Evolutionary conservation across 2,113 vertebrate species (phyloP).

Genomic region (Amphiprion percula): DNA sequence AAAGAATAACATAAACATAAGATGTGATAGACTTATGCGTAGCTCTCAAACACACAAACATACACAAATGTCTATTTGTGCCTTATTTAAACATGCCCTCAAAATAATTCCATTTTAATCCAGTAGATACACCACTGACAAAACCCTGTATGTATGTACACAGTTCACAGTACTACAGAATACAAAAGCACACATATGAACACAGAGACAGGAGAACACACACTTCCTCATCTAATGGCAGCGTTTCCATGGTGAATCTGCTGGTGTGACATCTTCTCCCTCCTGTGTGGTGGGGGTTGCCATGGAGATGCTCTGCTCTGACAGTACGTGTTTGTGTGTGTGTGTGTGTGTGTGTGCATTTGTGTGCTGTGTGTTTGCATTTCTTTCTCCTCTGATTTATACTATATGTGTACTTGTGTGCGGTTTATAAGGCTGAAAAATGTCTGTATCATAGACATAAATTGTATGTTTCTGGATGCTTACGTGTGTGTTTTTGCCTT

Average conservation of each 20-base stretch:
- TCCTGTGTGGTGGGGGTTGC: conserved; percentile 77
- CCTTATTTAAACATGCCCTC: not conserved
- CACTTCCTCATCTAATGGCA: conserved; percentile 78
- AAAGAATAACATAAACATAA: not conserved
- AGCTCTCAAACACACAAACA: conserved; percentile 4
- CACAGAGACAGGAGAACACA: conserved; percentile 55
- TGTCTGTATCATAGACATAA: not conserved
- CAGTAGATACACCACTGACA: not conserved
- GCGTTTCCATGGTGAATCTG: conserved; percentile 83
- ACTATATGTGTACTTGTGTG: conserved; percentile 13
- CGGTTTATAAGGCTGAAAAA: not conserved
- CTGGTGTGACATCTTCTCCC: conserved; percentile 79
- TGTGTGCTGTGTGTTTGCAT: conserved; percentile 45
- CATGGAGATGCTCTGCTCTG: conserved; percentile 75
- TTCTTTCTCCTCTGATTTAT: conserved; percentile 42
- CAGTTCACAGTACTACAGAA: conserved; percentile 38
- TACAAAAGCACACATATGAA: conserved; percentile 59
- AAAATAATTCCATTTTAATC: not conserved
- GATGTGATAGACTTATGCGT: not conserved
- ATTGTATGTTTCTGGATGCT: too few species aligned
- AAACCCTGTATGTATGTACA: conserved; percentile 7
- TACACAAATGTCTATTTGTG: not conserved
- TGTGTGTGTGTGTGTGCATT: conserved; percentile 56
- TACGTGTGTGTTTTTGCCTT: not conserved
- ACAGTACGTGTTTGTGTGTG: conserved; percentile 68